Percentiles rank a stretch among this genome's conserved stretches.
These are phyloP conservation scores for Drosophila orena DNA, from an alignment of 1,140 invertebrate species.

Conservation along the genomic window DNA sequence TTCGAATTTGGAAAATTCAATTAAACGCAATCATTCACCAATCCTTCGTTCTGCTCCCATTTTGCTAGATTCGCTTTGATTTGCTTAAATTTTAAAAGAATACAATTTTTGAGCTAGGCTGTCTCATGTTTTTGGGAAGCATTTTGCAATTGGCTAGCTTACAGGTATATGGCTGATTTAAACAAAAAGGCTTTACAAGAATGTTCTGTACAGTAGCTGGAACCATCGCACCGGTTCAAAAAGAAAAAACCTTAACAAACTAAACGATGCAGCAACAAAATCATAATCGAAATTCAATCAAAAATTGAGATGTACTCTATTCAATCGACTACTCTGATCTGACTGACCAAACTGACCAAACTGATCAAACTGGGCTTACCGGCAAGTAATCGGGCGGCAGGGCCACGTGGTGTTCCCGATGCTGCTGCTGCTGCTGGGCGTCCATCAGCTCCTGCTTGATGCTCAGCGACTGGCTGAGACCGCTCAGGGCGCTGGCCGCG, in stretches of 20 bases:
- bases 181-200: slow-evolving; percentile 50
- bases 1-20: slow-evolving; percentile 51
- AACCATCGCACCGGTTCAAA: slow-evolving; percentile 85
- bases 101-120: slow-evolving; percentile 33
- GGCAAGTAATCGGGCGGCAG: slow-evolving; percentile 81
- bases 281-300: slow-evolving; percentile 32
- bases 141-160: slow-evolving; percentile 77
- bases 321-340: background rate
- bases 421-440: slow-evolving; percentile 79
- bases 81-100: slow-evolving; percentile 57
- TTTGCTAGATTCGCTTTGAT: slow-evolving; percentile 36
- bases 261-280: slow-evolving; percentile 56
- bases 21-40: slow-evolving; percentile 47
- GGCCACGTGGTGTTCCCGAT: slow-evolving; percentile 80
- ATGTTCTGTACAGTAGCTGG: slow-evolving; percentile 66
- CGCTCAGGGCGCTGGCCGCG: slow-evolving; percentile 66
- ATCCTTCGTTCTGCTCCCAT: slow-evolving; percentile 75
- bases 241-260: slow-evolving; percentile 85
- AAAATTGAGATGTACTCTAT: slow-evolving; percentile 6
- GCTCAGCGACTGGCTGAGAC: slow-evolving; percentile 86
- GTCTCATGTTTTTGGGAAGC: slow-evolving; percentile 40
- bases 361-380: slow-evolving; percentile 76
- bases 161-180: slow-evolving; percentile 29
- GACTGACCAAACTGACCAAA: slow-evolving; percentile 54
- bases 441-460: slow-evolving; percentile 88